Evolutionary conservation across 2,888 invertebrate species (phyloP).

Genomic region (Melinaea marsaeus): DNA sequence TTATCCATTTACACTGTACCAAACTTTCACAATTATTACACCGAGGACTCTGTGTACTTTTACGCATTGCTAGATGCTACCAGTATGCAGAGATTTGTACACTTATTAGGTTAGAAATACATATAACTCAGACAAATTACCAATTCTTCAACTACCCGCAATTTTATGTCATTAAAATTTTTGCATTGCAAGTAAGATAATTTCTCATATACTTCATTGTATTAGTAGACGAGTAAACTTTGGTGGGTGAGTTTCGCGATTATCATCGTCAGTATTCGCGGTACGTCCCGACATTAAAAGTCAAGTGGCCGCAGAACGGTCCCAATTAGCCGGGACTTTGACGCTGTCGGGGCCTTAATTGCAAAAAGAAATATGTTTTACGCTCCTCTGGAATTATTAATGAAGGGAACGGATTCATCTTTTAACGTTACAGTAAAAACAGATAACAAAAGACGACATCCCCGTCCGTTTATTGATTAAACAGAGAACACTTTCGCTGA

Average conservation of each 20-base stretch:
- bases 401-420: conserved; percentile 36
- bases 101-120: conserved; percentile 4
- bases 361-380: conserved; percentile 68
- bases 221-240: too few relatives aligned
- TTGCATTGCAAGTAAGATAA: too few relatives aligned
- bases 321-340: conserved; percentile 72
- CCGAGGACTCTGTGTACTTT: conserved; percentile 39
- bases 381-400: conserved; percentile 58
- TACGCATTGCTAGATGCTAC: conserved; percentile 25
- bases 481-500: conserved; percentile 55
- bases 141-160: too few relatives aligned
- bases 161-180: too few relatives aligned
- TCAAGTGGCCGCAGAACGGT: conserved; percentile 67
- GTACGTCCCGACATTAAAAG: conserved; percentile 56
- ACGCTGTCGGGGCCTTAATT: conserved; percentile 59
- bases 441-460: conserved; percentile 4
- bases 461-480: conserved; percentile 50
- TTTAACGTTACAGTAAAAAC: conserved; percentile 9
- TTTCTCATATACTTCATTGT: too few relatives aligned
- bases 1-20: conserved; percentile 72
- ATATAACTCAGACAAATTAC: background rate
- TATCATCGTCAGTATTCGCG: conserved; percentile 36
- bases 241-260: too few relatives aligned
- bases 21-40: conserved; percentile 71
- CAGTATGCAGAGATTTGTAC: conserved; percentile 9